Conservation (phyloP, 2,888 invertebrate species). For the Drosophila gaucha region DNA sequence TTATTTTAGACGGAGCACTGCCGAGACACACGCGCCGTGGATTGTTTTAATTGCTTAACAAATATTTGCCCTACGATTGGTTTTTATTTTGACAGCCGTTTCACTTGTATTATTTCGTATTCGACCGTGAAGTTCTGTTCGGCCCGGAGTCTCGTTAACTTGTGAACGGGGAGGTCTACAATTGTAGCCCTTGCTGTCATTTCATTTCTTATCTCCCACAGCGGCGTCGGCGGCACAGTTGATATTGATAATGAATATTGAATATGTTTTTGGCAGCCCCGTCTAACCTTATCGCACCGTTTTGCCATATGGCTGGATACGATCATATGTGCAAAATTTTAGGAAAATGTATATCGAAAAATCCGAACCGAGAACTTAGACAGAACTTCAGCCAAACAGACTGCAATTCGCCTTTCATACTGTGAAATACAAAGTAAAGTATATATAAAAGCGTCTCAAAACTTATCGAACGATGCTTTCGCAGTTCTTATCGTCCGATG, state of each 20-base stretch:
- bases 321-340: slow-evolving; percentile 16
- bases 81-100: slow-evolving; percentile 69
- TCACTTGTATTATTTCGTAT: slow-evolving; percentile 15
- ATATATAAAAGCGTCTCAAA: not conserved
- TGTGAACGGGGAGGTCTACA: slow-evolving; percentile 44
- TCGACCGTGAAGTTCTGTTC: slow-evolving; percentile 47
- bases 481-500: not conserved
- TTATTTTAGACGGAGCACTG: slow-evolving; percentile 5
- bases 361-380: slow-evolving; percentile 22
- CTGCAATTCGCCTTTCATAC: not conserved
- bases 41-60: slow-evolving; percentile 48
- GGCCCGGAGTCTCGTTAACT: slow-evolving; percentile 58
- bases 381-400: not conserved
- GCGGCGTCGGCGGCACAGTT: slow-evolving; percentile 30
- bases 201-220: slow-evolving; percentile 58
- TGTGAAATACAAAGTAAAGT: not conserved
- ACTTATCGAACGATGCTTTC: slow-evolving; percentile 9
- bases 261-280: slow-evolving; percentile 52
- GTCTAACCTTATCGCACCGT: slow-evolving; percentile 41
- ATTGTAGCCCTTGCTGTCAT: slow-evolving; percentile 38
- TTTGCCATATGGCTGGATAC: slow-evolving; percentile 13
- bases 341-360: not conserved
- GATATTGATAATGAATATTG: slow-evolving; percentile 72
- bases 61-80: slow-evolving; percentile 65
- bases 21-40: slow-evolving; percentile 46